These are phyloP conservation scores for Scaptomyza cyrtandrae DNA, from an alignment of 2,888 invertebrate genomes.

Conservation along the genomic window DNA sequence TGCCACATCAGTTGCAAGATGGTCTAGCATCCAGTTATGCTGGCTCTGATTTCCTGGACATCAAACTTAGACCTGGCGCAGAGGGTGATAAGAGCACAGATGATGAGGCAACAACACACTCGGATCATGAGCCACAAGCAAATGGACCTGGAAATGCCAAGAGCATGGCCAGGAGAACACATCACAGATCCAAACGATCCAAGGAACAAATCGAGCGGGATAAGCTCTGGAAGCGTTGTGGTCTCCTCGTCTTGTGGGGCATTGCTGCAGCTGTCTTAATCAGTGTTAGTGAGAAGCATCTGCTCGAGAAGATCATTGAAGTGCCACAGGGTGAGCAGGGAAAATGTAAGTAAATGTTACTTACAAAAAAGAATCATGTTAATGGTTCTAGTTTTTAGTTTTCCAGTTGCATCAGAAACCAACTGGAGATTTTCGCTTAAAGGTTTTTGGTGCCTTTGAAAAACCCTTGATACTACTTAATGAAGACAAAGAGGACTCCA, in stretches of 20 bases:
- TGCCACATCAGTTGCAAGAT: constrained; percentile 33
- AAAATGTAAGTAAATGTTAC: constrained; percentile 69
- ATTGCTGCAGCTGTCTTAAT: constrained; percentile 79
- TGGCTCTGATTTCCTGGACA: constrained; percentile 68
- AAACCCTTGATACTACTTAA: constrained; percentile 39
- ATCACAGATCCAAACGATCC: constrained; percentile 70
- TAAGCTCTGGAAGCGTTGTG: constrained; percentile 70
- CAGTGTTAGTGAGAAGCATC: constrained; percentile 81
- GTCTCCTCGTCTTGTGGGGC: constrained; percentile 80
- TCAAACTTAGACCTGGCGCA: constrained; percentile 31
- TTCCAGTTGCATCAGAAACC: constrained; percentile 74
- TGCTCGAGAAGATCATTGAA: constrained; percentile 80
- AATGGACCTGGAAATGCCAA: constrained; percentile 66
- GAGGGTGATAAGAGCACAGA: constrained; percentile 71
- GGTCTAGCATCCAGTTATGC: constrained; percentile 57
- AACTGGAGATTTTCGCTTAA: constrained; percentile 79
- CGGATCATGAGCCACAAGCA: constrained; percentile 70
- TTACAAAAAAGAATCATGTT: not conserved
- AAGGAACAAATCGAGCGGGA: constrained; percentile 70
- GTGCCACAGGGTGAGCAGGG: constrained; percentile 76
- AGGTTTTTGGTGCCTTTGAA: constrained; percentile 76
- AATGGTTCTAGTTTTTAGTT: constrained; percentile 26
- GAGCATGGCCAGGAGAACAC: constrained; percentile 53
- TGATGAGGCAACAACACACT: constrained; percentile 78
- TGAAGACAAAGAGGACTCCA: constrained; percentile 46